Evolutionary conservation across 2,888 invertebrate genomes (phyloP), one percentile per base, ranked within the genome.

Genomic region (Teleiodes luculella): DNA sequence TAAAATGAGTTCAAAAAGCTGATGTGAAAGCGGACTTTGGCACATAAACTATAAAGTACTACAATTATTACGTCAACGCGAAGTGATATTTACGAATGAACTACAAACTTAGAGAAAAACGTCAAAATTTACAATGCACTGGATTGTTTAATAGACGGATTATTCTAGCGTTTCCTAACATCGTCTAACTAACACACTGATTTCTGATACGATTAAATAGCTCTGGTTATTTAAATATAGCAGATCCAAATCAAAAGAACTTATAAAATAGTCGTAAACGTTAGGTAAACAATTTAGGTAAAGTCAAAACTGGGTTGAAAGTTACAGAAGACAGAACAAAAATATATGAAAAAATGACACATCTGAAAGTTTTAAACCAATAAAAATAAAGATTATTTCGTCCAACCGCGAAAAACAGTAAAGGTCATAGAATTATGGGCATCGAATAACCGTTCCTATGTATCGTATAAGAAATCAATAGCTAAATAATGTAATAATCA

Each of bases 141-240:
- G 59, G 49, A 52, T 54, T 50, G 53, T 59, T 57, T 62, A 61
- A 64, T 63, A 57, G 59, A 37, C 57, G 50, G 53, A 67, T 66
- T 64, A 72, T 53, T 55, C 67, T 71, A 75, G 66, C 63, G 63
- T 67, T 74, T 71, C 66, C 66, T 73, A 71, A 69, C 74, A 68
- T 70, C 67, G 67, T 70, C 67, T 76, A 75, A 18, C 10, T 39
- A 39, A 7, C 39, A 8, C 3, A 10, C 37, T 37, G 37, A 37
- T 18, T 14, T 39, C 39, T 39, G 10, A 16, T 16, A 39, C 16
- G 39, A 39, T 39, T 16, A 3, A 16, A 24, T 24, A 24, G 24
- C 24, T 24, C n/a, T n/a, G n/a, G n/a, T n/a, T n/a, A n/a, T n/a
- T n/a, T n/a, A n/a, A n/a, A n/a, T n/a, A n/a, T n/a, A n/a, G n/a